Percentiles rank a stretch among this genome's conserved stretches.
Evolutionary conservation across 1,140 invertebrate genomes (phyloP).

Genomic region (Pseudomyrmex concolor): DNA sequence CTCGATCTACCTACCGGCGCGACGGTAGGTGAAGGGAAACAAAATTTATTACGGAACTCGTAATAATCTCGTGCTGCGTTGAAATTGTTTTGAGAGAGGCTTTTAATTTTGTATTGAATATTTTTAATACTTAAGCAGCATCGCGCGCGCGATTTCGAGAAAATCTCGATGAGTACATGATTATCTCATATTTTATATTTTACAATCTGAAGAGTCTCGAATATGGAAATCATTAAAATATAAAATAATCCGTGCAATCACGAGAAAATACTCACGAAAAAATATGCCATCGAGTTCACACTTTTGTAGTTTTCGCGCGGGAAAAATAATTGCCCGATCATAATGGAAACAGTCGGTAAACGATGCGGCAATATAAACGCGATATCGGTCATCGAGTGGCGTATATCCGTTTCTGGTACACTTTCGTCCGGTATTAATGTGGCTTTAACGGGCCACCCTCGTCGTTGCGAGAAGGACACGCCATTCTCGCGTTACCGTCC

Average conservation of each 20-base stretch:
- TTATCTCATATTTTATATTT: background rate
- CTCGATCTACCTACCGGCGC: background rate
- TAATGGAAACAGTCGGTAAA: conserved; percentile 37
- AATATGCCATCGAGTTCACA: background rate
- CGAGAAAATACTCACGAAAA: background rate
- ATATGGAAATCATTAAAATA: no score
- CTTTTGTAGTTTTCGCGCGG: background rate
- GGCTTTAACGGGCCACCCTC: conserved; percentile 65
- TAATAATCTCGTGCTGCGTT: background rate
- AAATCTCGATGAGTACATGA: background rate
- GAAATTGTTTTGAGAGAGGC: background rate
- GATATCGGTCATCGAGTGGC: conserved; percentile 47
- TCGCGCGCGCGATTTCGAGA: no score
- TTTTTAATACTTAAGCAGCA: no score
- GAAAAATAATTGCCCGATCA: background rate
- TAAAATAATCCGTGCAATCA: background rate
- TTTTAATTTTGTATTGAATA: background rate
- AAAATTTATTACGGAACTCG: conserved; percentile 21
- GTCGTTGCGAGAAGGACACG: conserved; percentile 62
- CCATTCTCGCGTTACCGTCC: conserved; percentile 64
- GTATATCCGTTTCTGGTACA: conserved; percentile 39
- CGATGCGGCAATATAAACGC: conserved; percentile 32
- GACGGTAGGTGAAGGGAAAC: background rate
- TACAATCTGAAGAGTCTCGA: background rate
- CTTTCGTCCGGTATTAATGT: conserved; percentile 52